These are phyloP conservation scores for Ciconia stormi DNA, from an alignment of 2,113 vertebrate species.

Conservation along the genomic window DNA sequence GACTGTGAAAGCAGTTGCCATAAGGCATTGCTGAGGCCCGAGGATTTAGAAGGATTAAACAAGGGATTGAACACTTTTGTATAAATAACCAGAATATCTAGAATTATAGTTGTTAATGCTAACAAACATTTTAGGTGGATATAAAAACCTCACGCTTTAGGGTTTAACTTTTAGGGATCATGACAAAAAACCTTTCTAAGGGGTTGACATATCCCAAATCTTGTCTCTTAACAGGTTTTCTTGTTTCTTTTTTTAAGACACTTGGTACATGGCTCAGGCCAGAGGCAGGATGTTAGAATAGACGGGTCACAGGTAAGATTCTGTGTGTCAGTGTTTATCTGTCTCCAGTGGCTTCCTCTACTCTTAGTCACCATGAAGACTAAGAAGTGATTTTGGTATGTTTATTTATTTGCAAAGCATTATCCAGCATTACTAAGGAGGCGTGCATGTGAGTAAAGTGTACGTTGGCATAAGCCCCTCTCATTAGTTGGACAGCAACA, in stretches of 20 bases:
- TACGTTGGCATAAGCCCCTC: not conserved
- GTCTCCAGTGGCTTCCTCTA: not conserved
- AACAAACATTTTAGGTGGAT: not conserved
- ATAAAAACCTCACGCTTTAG: not conserved
- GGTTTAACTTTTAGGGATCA: not conserved
- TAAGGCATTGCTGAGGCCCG: not conserved
- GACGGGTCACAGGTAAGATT: not conserved
- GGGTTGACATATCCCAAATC: not conserved
- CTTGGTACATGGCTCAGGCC: not conserved
- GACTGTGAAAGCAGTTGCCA: not conserved
- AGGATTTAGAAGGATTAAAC: conserved; percentile 33
- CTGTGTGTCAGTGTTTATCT: not conserved
- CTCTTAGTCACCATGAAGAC: not conserved
- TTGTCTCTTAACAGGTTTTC: not conserved
- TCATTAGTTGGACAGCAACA: not conserved
- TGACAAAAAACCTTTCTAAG: not conserved
- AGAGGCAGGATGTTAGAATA: not conserved
- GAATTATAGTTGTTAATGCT: conserved; percentile 7
- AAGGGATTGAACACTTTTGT: not conserved
- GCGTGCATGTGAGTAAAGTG: not conserved
- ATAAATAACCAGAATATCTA: conserved; percentile 7
- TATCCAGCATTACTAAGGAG: not conserved
- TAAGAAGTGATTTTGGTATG: not conserved
- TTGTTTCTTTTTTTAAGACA: not conserved
- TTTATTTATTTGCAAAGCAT: conserved; percentile 18